A percentile compares a stretch with the other conserved stretches of the same genome.
Evolutionary conservation across 1,140 invertebrate genomes (phyloP).

Genomic region (Drosophila elegans): DNA sequence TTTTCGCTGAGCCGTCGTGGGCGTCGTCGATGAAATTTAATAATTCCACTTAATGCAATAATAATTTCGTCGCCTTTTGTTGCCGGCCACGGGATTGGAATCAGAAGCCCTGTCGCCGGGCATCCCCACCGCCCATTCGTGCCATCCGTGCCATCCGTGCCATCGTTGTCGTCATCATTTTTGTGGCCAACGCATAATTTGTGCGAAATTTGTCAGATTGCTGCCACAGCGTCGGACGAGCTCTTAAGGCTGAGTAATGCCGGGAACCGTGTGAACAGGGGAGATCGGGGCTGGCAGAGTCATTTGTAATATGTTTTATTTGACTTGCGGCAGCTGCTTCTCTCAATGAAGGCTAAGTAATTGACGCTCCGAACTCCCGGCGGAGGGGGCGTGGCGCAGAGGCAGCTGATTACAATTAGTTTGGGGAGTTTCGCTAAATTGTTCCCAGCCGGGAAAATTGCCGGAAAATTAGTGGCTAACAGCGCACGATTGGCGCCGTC

Average conservation of each 20-base stretch:
- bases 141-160: not conserved
- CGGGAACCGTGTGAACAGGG: slow-evolving; percentile 9
- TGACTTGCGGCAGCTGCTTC: slow-evolving; percentile 78
- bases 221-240: slow-evolving; percentile 59
- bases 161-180: slow-evolving; percentile 69
- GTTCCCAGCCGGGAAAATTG: slow-evolving; percentile 39
- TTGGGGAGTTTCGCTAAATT: slow-evolving; percentile 35
- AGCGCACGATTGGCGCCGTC: slow-evolving; percentile 2
- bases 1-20: slow-evolving; percentile 68
- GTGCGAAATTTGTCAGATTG: slow-evolving; percentile 83
- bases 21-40: slow-evolving; percentile 78
- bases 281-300: slow-evolving; percentile 15
- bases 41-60: slow-evolving; percentile 84
- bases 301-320: slow-evolving; percentile 82
- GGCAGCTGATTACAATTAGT: slow-evolving; percentile 51
- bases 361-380: slow-evolving; percentile 46
- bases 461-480: slow-evolving; percentile 28
- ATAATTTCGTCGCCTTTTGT: slow-evolving; percentile 83
- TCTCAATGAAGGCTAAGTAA: slow-evolving; percentile 64
- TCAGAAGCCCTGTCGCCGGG: not conserved
- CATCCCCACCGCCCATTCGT: not conserved
- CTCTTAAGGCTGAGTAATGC: slow-evolving; percentile 77
- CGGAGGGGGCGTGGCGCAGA: slow-evolving; percentile 8
- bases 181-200: slow-evolving; percentile 78
- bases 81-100: slow-evolving; percentile 33